Evolutionary conservation across 2,797 vertebrate species (phyloP).

Genomic region (Phataginus tricuspis): DNA sequence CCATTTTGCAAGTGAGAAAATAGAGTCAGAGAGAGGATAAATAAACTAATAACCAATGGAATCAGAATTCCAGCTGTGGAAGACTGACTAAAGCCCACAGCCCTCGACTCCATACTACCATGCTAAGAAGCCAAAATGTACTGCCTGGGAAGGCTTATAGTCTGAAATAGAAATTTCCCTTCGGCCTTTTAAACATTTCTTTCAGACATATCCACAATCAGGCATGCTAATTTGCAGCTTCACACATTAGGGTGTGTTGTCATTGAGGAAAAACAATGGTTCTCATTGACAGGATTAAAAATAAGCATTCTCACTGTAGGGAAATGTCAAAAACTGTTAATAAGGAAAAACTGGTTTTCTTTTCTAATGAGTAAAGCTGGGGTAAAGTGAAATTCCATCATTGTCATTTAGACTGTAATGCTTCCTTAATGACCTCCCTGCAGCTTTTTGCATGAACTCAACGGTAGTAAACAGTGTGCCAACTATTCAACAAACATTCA

Average conservation of each 20-base stretch:
- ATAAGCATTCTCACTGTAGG: background rate
- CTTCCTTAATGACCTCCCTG: background rate
- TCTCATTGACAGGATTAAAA: constrained; percentile 21
- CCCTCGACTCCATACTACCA: background rate
- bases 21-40: background rate
- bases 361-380: background rate
- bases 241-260: background rate
- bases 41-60: background rate
- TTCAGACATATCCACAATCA: background rate
- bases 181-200: background rate
- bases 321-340: constrained; percentile 43
- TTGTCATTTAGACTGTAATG: constrained; percentile 30
- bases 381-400: constrained; percentile 30
- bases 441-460: constrained; percentile 9
- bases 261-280: background rate
- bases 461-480: background rate
- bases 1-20: constrained; percentile 22
- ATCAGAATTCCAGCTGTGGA: background rate
- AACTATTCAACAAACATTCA: background rate
- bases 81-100: background rate
- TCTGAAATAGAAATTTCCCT: background rate
- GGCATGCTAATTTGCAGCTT: background rate
- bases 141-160: background rate
- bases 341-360: constrained; percentile 38
- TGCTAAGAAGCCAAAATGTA: background rate